Conservation (phyloP, 2,113 vertebrate species). For the Aviceda subcristata region DNA sequence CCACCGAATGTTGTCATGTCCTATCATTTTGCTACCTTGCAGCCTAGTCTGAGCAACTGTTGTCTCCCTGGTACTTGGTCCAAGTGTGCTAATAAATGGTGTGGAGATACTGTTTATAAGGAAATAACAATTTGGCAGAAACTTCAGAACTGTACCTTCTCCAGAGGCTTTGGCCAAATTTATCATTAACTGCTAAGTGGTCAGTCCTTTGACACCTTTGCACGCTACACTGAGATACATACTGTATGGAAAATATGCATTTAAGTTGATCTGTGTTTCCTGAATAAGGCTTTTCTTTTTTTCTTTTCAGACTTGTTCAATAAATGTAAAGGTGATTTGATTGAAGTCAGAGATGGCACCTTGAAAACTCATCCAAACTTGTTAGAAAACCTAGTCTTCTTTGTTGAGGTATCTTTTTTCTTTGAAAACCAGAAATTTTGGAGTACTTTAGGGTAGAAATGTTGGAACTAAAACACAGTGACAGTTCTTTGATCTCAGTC, state of each 20-base stretch:
- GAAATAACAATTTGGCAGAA: not conserved
- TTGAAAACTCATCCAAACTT: slow-evolving; percentile 83
- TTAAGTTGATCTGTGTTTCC: not conserved
- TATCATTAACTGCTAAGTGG: not conserved
- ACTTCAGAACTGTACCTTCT: not conserved
- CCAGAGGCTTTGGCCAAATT: not conserved
- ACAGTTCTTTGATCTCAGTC: not conserved
- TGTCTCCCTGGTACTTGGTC: not conserved
- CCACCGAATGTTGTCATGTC: not conserved
- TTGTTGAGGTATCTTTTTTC: slow-evolving; percentile 88
- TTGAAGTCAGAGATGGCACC: slow-evolving; percentile 83
- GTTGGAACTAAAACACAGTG: not conserved
- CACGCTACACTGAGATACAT: rapidly evolving
- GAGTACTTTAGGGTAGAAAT: not conserved
- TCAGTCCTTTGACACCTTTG: not conserved
- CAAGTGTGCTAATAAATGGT: not conserved
- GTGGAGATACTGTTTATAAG: not conserved
- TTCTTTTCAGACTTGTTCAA: slow-evolving; percentile 82
- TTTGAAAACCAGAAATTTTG: not conserved
- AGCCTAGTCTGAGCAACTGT: not conserved
- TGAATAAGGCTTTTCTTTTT: not conserved
- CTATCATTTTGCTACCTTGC: not conserved
- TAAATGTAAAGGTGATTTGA: slow-evolving; percentile 91
- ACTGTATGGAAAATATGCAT: not conserved
- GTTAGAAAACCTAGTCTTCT: slow-evolving; percentile 94